A percentile compares a stretch with the other conserved stretches of the same genome.
Conservation (phyloP, 1,140 invertebrate genomes). For the Camponotus vicinus region DNA sequence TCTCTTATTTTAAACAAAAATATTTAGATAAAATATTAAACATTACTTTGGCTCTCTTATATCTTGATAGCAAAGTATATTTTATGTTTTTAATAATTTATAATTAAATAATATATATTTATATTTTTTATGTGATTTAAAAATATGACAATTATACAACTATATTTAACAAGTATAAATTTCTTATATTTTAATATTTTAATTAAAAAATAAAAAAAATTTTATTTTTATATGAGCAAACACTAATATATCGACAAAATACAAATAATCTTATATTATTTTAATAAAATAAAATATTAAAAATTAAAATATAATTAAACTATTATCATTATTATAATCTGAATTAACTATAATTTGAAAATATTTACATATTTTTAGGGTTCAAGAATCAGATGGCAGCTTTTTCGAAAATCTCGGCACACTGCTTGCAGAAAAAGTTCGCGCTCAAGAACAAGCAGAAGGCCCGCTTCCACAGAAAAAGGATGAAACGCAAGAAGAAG, state of each 20-base stretch:
- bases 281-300: no score
- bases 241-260: background rate
- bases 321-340: background rate
- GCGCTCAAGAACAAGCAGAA: conserved; percentile 77
- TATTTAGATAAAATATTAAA: no score
- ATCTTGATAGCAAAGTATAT: no score
- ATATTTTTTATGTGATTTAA: no score
- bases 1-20: no score
- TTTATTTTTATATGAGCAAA: conserved; percentile 9
- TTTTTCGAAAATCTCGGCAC: conserved; percentile 94
- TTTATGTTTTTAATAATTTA: no score
- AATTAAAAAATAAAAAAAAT: background rate
- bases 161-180: no score
- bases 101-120: no score
- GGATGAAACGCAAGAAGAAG: conserved; percentile 79
- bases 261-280: background rate
- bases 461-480: conserved; percentile 76
- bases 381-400: conserved; percentile 92
- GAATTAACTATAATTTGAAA: background rate
- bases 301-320: background rate
- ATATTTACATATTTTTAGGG: conserved; percentile 85
- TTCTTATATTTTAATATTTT: conserved; percentile 1
- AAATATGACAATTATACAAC: no score
- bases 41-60: no score
- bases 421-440: conserved; percentile 88